Evolutionary conservation across 2,113 vertebrate species (phyloP).

Genomic region (Cyanoliseus patagonus): DNA sequence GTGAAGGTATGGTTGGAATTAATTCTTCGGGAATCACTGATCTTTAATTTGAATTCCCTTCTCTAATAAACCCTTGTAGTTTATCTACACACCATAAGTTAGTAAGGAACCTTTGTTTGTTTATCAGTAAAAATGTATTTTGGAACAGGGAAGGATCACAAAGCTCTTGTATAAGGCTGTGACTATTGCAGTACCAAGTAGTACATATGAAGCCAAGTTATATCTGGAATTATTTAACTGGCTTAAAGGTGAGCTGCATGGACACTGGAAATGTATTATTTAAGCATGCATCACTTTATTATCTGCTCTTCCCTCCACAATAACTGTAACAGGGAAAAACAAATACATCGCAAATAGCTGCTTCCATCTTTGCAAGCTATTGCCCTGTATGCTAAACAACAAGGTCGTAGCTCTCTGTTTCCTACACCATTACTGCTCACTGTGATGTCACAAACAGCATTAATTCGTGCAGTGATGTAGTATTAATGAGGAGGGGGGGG

Average conservation of each 20-base stretch:
- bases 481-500: neutral
- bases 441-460: neutral
- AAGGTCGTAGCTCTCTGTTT: neutral
- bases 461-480: neutral
- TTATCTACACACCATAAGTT: neutral
- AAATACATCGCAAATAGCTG: neutral
- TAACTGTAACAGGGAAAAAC: neutral
- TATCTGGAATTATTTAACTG: conserved; percentile 61
- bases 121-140: conserved; percentile 25
- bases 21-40: conserved; percentile 45
- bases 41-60: conserved; percentile 43
- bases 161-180: neutral
- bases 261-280: conserved; percentile 37
- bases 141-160: neutral
- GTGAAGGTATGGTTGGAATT: conserved; percentile 38
- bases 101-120: conserved; percentile 11
- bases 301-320: neutral
- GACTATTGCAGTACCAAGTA: conserved; percentile 1
- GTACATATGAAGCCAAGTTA: neutral
- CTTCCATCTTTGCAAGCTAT: neutral
- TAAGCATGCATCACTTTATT: conserved; percentile 29
- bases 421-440: neutral
- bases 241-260: conserved; percentile 51
- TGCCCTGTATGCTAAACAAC: neutral
- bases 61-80: conserved; percentile 32